Percentiles rank a stretch among this genome's conserved stretches.
Conservation (phyloP, 1,140 invertebrate species). For the Brachionus asplanchnoidis region DNA sequence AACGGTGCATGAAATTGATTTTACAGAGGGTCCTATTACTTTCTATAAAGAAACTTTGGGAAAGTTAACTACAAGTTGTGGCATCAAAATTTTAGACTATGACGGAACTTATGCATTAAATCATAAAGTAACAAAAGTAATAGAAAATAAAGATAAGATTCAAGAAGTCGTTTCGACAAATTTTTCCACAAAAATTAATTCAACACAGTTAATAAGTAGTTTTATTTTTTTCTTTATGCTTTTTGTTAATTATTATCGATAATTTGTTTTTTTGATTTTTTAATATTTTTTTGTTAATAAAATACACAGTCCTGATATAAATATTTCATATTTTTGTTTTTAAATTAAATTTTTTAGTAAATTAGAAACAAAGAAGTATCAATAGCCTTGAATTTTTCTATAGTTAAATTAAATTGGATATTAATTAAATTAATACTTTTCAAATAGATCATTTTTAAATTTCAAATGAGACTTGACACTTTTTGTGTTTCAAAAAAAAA, state of each 20-base stretch:
- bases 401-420: too few species aligned
- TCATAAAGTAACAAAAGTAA: not conserved
- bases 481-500: too few species aligned
- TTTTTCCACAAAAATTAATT: not conserved
- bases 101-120: conserved; percentile 3
- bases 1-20: not conserved
- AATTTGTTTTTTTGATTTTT: too few species aligned
- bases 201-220: not conserved
- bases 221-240: not conserved
- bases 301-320: too few species aligned
- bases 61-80: not conserved
- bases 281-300: too few species aligned
- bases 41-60: not conserved
- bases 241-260: not conserved
- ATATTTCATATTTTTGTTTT: too few species aligned
- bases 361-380: too few species aligned
- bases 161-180: not conserved
- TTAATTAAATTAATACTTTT: too few species aligned
- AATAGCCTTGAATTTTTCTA: too few species aligned
- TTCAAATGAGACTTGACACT: too few species aligned
- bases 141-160: not conserved
- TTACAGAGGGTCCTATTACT: not conserved
- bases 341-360: too few species aligned
- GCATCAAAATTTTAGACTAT: not conserved
- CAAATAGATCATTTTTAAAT: too few species aligned